Conservation (phyloP, 2,113 vertebrate species). For the Halcyon malimbica region DNA sequence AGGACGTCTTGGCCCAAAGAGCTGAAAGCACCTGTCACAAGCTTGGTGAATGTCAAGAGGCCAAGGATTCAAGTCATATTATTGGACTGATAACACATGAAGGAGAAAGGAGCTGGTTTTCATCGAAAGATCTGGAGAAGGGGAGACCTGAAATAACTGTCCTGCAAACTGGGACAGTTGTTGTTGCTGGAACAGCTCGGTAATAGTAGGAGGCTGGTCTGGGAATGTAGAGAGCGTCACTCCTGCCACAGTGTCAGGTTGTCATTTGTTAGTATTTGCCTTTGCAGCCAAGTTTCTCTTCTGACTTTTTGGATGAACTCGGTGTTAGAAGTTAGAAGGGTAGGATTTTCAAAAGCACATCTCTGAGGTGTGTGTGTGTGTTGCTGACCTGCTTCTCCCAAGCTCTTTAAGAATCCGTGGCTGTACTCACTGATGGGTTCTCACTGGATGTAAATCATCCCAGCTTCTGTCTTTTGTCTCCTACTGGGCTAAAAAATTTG, state of each 20-base stretch:
- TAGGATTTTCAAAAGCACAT: not conserved
- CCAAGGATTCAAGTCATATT: not conserved
- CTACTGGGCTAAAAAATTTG: not conserved
- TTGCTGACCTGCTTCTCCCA: not conserved
- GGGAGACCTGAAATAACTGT: not conserved
- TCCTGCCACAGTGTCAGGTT: not conserved
- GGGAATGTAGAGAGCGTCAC: not conserved
- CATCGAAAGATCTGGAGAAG: not conserved
- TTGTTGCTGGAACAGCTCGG: not conserved
- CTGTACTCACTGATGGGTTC: not conserved
- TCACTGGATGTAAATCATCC: not conserved
- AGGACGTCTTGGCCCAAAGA: not conserved
- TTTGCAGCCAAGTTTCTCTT: not conserved
- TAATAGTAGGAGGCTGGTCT: conserved; percentile 4
- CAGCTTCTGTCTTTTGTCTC: not conserved
- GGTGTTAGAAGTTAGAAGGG: not conserved
- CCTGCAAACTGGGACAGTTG: not conserved
- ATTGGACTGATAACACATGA: not conserved
- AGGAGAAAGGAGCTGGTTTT: not conserved
- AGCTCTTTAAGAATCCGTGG: not conserved
- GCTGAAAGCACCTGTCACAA: not conserved
- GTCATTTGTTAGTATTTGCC: not conserved
- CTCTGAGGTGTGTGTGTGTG: not conserved
- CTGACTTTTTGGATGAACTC: not conserved
- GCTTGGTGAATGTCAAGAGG: not conserved